A percentile compares a stretch with the other conserved stretches of the same genome.
phyloP scores from a whole-genome alignment of 2,113 vertebrate genomes.

The Accipiter cooperii region DNA sequence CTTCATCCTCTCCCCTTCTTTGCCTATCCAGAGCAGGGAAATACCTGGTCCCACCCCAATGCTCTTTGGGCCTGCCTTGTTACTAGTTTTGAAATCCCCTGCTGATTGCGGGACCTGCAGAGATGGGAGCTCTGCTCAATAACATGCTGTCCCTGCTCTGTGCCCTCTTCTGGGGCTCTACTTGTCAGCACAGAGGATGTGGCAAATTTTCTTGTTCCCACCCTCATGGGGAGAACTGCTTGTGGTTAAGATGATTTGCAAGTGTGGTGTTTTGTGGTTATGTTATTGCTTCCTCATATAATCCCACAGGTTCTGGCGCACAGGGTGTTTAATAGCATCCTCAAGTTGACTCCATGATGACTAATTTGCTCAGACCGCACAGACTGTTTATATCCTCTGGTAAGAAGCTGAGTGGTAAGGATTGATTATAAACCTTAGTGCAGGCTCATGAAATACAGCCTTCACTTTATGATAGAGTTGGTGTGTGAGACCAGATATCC shows the following conservation, averaged over 20 bases:
- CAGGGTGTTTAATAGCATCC: neutral
- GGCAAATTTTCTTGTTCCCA: neutral
- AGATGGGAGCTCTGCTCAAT: neutral
- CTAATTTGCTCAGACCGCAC: neutral
- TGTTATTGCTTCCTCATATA: conserved; percentile 13
- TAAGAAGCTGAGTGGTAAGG: neutral
- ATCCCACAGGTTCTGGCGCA: neutral
- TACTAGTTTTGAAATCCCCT: neutral
- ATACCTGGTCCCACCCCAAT: neutral
- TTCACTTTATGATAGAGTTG: neutral
- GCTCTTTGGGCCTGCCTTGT: neutral
- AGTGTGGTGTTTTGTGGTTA: neutral
- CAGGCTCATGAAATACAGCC: neutral
- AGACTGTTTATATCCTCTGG: neutral
- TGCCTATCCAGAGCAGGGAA: neutral
- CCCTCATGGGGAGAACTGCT: neutral
- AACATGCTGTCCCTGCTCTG: accelerated
- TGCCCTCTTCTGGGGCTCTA: neutral
- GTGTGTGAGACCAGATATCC: neutral
- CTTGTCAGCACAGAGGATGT: neutral
- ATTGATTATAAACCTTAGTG: neutral
- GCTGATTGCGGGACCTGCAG: neutral
- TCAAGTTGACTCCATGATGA: neutral
- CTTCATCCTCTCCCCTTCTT: neutral
- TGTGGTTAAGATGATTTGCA: neutral